Evolutionary conservation across 2,888 invertebrate genomes (phyloP).

Genomic region (Lasius fuliginosus): DNA sequence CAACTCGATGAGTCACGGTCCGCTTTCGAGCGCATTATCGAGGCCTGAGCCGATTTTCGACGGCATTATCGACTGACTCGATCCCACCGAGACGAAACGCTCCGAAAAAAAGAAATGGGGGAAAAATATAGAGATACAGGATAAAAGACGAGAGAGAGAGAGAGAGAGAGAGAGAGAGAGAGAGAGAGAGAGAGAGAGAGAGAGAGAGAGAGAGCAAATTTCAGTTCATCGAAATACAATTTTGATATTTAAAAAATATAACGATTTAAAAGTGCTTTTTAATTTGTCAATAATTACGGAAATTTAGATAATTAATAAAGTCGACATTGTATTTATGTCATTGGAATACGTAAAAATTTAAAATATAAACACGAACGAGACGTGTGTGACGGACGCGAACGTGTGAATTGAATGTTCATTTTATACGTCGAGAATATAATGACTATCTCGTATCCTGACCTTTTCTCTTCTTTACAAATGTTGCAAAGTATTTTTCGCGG

Average conservation of each 20-base stretch:
- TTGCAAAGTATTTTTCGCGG: conserved; percentile 1
- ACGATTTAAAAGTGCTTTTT: neutral
- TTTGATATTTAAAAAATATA: neutral
- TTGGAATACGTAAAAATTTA: neutral
- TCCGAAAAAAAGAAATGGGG: neutral
- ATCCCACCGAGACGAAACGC: neutral
- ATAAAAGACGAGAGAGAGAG: too few species aligned
- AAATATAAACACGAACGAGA: neutral
- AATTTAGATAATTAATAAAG: neutral
- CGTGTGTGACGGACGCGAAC: neutral
- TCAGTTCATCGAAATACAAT: neutral
- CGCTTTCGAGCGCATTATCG: conserved; percentile 63
- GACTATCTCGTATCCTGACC: conserved; percentile 10
- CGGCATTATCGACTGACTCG: neutral
- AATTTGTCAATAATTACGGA: neutral
- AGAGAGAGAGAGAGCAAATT: neutral
- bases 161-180: too few species aligned
- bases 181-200: too few species aligned
- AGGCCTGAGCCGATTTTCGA: conserved; percentile 55
- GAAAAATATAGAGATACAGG: neutral
- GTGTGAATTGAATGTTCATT: conserved; percentile 3
- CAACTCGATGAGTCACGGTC: conserved; percentile 69
- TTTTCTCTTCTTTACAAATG: conserved; percentile 16
- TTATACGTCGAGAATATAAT: neutral
- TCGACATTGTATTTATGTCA: neutral